phyloP scores from a whole-genome alignment of 2,797 vertebrate species.

The Podarcis lilfordi region DNA sequence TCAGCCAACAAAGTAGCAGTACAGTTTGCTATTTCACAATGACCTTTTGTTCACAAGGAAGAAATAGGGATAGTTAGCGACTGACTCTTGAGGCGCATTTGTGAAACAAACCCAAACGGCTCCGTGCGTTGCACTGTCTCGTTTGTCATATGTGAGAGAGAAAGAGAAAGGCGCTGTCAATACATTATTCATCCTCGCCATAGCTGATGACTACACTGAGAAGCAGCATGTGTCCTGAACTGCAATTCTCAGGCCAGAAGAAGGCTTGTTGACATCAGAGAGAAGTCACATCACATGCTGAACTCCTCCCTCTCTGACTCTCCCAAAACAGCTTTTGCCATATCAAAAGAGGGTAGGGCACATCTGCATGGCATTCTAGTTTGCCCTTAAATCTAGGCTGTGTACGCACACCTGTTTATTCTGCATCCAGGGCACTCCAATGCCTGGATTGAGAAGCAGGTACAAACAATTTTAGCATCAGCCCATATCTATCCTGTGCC shows the following conservation, averaged over 20 bases:
- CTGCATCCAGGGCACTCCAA: no score
- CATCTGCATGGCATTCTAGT: not conserved
- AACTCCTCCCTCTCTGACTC: no score
- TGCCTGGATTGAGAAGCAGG: no score
- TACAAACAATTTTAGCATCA: no score
- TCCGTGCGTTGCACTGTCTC: not conserved
- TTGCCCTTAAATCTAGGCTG: no score
- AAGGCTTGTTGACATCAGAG: not conserved
- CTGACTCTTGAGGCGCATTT: not conserved
- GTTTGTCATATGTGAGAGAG: not conserved
- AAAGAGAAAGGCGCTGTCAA: not conserved
- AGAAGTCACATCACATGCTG: no score
- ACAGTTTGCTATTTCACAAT: slow-evolving; percentile 12
- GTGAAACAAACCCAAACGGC: slow-evolving; percentile 1
- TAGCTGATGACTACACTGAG: not conserved
- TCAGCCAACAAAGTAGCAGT: slow-evolving; percentile 1
- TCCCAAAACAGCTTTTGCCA: not conserved
- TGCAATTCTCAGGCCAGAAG: not conserved
- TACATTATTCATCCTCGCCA: not conserved
- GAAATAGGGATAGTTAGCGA: not conserved
- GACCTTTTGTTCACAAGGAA: slow-evolving; percentile 11
- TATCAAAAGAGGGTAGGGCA: not conserved
- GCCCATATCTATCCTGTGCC: no score
- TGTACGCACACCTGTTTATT: no score
- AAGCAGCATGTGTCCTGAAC: not conserved